phyloP scores from a whole-genome alignment of 2,113 vertebrate species.

The Oncorhynchus masou region DNA sequence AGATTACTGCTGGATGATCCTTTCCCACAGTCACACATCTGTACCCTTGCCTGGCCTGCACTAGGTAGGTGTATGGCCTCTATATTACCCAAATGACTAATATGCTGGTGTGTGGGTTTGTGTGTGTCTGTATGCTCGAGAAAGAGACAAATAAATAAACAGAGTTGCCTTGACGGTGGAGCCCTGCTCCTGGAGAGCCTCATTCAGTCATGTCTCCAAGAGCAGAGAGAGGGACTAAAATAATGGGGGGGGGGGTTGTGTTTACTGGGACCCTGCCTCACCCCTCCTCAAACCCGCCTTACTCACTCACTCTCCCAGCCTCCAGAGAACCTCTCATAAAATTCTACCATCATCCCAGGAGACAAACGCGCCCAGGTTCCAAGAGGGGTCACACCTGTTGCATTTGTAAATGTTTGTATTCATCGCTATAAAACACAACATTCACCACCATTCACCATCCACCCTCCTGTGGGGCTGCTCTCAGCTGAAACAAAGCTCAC shows the following conservation, averaged over 20 bases:
- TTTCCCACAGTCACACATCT: slow-evolving; percentile 24
- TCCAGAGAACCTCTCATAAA: slow-evolving; percentile 45
- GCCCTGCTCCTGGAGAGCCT: slow-evolving; percentile 54
- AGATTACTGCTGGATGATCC: slow-evolving; percentile 46
- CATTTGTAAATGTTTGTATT: slow-evolving; percentile 65
- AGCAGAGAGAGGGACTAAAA: slow-evolving; percentile 48
- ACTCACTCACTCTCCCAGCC: slow-evolving; percentile 31
- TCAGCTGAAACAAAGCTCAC: slow-evolving; percentile 40
- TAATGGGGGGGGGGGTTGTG: slow-evolving; percentile 72
- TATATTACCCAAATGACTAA: neutral
- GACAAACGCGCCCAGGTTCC: slow-evolving; percentile 57
- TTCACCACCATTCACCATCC: neutral
- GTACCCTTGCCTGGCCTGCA: neutral
- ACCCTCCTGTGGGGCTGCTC: slow-evolving; percentile 12
- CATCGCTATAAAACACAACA: slow-evolving; percentile 43
- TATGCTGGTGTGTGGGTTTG: neutral
- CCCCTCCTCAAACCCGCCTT: slow-evolving; percentile 27
- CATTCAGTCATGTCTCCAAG: slow-evolving; percentile 63
- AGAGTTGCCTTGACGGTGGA: slow-evolving; percentile 47
- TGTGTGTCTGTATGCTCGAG: neutral
- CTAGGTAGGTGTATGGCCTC: neutral
- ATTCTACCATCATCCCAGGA: slow-evolving; percentile 42
- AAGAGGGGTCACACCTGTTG: slow-evolving; percentile 68
- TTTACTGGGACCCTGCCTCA: slow-evolving; percentile 16
- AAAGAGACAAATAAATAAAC: slow-evolving; percentile 43